Conservation (phyloP, 1,140 invertebrate genomes). For the Drosophila novamexicana region DNA sequence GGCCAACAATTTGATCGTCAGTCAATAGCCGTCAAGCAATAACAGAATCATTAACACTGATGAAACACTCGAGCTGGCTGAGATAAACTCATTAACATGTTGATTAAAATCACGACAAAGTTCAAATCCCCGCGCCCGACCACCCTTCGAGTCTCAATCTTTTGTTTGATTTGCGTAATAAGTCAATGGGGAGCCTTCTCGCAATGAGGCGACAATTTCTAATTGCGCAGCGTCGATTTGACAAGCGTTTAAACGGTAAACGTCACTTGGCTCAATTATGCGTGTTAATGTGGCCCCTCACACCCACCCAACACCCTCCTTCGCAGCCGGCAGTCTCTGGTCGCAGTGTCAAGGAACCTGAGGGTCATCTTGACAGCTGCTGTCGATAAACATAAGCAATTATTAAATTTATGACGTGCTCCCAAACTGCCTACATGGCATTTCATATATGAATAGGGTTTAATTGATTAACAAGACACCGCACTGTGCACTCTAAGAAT, state of each 20-base stretch:
- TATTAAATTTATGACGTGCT: slow-evolving; percentile 66
- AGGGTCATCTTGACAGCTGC: slow-evolving; percentile 47
- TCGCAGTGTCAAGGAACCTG: slow-evolving; percentile 45
- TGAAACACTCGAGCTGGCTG: slow-evolving; percentile 32
- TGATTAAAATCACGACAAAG: slow-evolving; percentile 55
- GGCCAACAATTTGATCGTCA: slow-evolving; percentile 24
- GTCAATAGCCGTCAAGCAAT: slow-evolving; percentile 35
- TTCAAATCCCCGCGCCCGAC: slow-evolving; percentile 41
- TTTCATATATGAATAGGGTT: slow-evolving; percentile 4
- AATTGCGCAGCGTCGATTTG: slow-evolving; percentile 69
- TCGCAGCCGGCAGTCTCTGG: slow-evolving; percentile 11
- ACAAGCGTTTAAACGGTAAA: slow-evolving; percentile 65
- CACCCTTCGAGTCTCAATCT: slow-evolving; percentile 30
- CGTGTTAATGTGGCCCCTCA: slow-evolving; percentile 47
- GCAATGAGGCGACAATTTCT: slow-evolving; percentile 52
- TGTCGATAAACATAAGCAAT: slow-evolving; percentile 63
- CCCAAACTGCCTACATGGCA: slow-evolving; percentile 13
- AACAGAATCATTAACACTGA: slow-evolving; percentile 27
- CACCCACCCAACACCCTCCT: slow-evolving; percentile 22
- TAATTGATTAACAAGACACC: background rate
- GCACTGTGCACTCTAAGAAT: no score
- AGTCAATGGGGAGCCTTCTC: slow-evolving; percentile 47
- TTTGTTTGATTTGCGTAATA: slow-evolving; percentile 77
- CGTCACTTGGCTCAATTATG: slow-evolving; percentile 63
- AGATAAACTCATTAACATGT: slow-evolving; percentile 65